Base-by-base conservation (phyloP, 2,797 vertebrate genomes). In the Falco novaeseelandiae region DNA sequence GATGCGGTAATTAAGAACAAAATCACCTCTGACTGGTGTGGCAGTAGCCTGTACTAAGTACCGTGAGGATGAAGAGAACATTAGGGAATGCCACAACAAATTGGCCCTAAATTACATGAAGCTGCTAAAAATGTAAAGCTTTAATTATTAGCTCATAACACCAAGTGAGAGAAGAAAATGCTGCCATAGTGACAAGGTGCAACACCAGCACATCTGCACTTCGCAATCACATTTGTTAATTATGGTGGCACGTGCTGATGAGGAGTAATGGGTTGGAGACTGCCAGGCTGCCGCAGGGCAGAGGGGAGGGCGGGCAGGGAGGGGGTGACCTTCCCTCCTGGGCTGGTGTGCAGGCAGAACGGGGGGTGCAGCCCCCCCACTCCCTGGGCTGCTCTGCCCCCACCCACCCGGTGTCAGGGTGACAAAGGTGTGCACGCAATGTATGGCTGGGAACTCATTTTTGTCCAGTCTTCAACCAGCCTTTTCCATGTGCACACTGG, bases 111-210 rank as follows among this genome's bases (percentile, higher is more conserved):
- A 96, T 93, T 90, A 80, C 36, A 65, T 5, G 22, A 94, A 92
- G 57, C 78, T 69, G 49, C 52, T 92, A 89, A 89, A 95, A 96
- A 69, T 61, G 73, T 48, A 74, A 94, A 83, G 59, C 71, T 95
- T 95, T 85, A 92, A 87, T 96, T 95, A 97, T 96, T 96, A 92
- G 54, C 71, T 95, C 63, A 54, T 83, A 91, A 58, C 12, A 38
- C 40, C 66, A 73, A 90, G 85, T 48, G 73, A 87, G 77, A 93
- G 83, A 91, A 91, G 69, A 79, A 96, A 90, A 87, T 18, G 74
- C 77, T 94, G 86, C 90, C 57, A 49, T 48, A 83, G 78, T 78
- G 83, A 96, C 30, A 62, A 88, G 80, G 72, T 86, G 79, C 66
- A 85, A 77, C 65, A 76, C 72, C 57, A 67, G 79, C 87, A 76